These are phyloP conservation scores for Drosophila biarmipes DNA, from an alignment of 1,140 invertebrate genomes.

Conservation along the genomic window DNA sequence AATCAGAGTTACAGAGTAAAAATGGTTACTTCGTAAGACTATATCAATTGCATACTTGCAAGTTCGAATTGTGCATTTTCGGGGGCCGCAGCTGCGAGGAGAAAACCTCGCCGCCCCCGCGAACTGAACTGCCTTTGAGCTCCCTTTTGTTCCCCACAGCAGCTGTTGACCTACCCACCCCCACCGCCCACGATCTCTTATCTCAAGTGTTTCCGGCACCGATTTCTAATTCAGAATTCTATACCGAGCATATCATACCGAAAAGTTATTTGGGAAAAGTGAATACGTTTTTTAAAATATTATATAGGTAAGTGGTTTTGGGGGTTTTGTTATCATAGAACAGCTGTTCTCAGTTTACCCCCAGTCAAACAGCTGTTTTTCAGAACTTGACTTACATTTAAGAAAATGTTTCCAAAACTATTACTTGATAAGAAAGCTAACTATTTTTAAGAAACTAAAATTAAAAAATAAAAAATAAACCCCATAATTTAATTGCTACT, in stretches of 20 bases:
- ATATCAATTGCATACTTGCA: not conserved
- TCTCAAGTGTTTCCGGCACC: not conserved
- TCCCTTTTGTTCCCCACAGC: slow-evolving; percentile 8
- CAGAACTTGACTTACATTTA: not conserved
- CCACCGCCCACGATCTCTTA: not conserved
- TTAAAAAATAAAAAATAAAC: not conserved
- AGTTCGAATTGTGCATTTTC: not conserved
- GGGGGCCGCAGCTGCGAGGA: not conserved
- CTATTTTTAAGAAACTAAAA: not conserved
- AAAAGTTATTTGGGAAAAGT: not conserved
- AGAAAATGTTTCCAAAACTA: not conserved
- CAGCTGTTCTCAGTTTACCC: slow-evolving; percentile 3
- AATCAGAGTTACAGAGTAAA: not conserved
- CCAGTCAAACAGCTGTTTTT: slow-evolving; percentile 12
- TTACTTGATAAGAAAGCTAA: not conserved
- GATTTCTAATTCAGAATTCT: not conserved
- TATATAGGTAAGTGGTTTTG: not conserved
- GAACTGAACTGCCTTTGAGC: slow-evolving; percentile 9
- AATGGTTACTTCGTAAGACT: not conserved
- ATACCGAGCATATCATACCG: not conserved
- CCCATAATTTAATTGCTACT: not conserved
- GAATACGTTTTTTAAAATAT: not conserved
- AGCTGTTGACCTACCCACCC: slow-evolving; percentile 7
- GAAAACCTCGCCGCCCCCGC: not conserved
- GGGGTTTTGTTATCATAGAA: not conserved